These are phyloP conservation scores for Trematomus bernacchii DNA, from an alignment of 2,797 vertebrate genomes.

Conservation along the genomic window DNA sequence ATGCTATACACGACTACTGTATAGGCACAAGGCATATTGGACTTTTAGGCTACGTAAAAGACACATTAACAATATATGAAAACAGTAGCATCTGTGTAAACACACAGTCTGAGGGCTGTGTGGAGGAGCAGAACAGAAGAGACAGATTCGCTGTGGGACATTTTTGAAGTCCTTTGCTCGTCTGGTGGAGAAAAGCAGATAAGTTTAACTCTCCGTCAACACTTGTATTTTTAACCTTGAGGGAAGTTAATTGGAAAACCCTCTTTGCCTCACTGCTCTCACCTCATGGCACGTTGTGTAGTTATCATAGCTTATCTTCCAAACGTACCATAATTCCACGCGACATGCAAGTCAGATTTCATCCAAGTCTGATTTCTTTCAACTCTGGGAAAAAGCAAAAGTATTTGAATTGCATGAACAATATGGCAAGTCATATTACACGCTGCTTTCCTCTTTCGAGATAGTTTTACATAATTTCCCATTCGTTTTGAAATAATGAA, in stretches of 20 bases:
- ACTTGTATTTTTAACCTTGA: slow-evolving; percentile 79
- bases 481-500: slow-evolving; percentile 88
- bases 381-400: slow-evolving; percentile 77
- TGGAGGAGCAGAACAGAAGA: slow-evolving; percentile 2
- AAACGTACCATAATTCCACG: slow-evolving; percentile 78
- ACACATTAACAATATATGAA: neutral
- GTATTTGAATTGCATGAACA: slow-evolving; percentile 90
- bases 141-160: slow-evolving; percentile 11
- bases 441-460: slow-evolving; percentile 86
- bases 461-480: slow-evolving; percentile 88
- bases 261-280: slow-evolving; percentile 75
- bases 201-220: slow-evolving; percentile 65
- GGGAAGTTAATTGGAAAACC: slow-evolving; percentile 79
- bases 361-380: slow-evolving; percentile 84
- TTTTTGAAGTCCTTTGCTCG: slow-evolving; percentile 21
- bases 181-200: slow-evolving; percentile 46
- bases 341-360: slow-evolving; percentile 80
- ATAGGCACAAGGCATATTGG: neutral
- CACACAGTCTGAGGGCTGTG: neutral
- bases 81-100: neutral
- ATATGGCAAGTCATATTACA: slow-evolving; percentile 88
- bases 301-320: slow-evolving; percentile 81
- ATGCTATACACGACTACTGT: neutral
- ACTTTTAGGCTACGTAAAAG: neutral
- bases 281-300: slow-evolving; percentile 63